These are phyloP conservation scores for Biston betularia DNA, from an alignment of 2,888 invertebrate genomes.

Conservation along the genomic window DNA sequence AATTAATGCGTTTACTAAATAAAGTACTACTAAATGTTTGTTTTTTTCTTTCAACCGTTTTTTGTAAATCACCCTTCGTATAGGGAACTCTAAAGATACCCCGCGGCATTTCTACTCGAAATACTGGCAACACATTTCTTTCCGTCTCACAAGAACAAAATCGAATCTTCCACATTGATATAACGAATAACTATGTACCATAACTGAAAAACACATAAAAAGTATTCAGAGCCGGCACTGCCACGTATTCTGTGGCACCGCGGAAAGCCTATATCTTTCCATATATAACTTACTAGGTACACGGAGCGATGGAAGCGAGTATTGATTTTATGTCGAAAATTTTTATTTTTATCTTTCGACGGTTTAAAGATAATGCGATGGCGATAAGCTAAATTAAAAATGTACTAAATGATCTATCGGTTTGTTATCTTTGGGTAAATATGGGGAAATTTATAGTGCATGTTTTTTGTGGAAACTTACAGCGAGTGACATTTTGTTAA, in stretches of 20 bases:
- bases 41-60: no score
- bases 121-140: not conserved
- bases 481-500: conserved; percentile 1
- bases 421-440: conserved; percentile 37
- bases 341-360: conserved; percentile 70
- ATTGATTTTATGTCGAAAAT: conserved; percentile 75
- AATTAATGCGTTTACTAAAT: no score
- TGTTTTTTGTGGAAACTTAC: conserved; percentile 17
- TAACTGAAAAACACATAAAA: conserved; percentile 9
- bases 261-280: conserved; percentile 30
- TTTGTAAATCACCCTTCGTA: no score
- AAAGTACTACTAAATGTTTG: no score
- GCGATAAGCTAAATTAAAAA: conserved; percentile 78
- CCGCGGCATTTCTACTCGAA: no score
- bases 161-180: not conserved
- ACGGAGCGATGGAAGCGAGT: conserved; percentile 43
- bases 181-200: not conserved
- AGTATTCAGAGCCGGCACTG: not conserved
- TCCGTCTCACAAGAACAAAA: not conserved
- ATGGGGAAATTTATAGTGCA: conserved; percentile 26
- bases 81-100: no score
- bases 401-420: conserved; percentile 66
- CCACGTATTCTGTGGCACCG: conserved; percentile 6
- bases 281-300: conserved; percentile 13
- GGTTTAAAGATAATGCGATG: conserved; percentile 71